Base-by-base conservation (phyloP, 2,797 vertebrate genomes). In the Leptoclinus maculatus region DNA sequence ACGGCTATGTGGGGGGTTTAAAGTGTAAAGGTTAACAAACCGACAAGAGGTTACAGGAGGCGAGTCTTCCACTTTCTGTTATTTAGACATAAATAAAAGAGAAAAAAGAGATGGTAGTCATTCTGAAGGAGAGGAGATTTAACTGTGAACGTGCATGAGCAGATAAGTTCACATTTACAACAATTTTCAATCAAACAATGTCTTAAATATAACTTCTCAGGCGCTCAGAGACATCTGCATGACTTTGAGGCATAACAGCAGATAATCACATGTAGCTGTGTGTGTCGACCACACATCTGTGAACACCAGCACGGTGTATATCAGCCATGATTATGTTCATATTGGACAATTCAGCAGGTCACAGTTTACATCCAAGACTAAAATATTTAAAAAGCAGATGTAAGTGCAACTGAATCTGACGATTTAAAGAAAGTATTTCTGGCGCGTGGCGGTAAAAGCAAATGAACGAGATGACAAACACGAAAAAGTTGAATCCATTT, bases 11-110 rank as follows among this genome's bases (percentile, higher is more conserved):
- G n/a, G 21, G 32, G 25, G 14, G 25, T 2, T 39, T 79, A 21
- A 39, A 13, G 21, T 34, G 71, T 32, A 68, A 79, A 80, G 68
- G 65, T 79, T 54, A 79, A 17, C 67, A 64, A 21, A 32, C 13
- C 27, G 14, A 51, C 27, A 17, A 17, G 7, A 43, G 29, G 49
- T 58, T 32, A 45, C n/a, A 66, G 39, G 13, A 39, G 38, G 39
- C 68, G 25, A 29, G 21, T 27, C 1, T 29, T 56, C n/a, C 5
- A 25, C 4, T 29, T 41, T 54, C 21, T 11, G 21, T 38, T 23
- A 27, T 25, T 36, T 21, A 13, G 0, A 32, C 17, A n/a, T 38
- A 2, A 16, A 25, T 7, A 10, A 43, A 62, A 19, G 25, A 53
- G 2, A 8, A 64, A 27, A 27, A 23, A 19, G 0, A 29, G 29